Evolutionary conservation across 2,888 invertebrate species (phyloP).

Genomic region (Darwinula stevensoni): DNA sequence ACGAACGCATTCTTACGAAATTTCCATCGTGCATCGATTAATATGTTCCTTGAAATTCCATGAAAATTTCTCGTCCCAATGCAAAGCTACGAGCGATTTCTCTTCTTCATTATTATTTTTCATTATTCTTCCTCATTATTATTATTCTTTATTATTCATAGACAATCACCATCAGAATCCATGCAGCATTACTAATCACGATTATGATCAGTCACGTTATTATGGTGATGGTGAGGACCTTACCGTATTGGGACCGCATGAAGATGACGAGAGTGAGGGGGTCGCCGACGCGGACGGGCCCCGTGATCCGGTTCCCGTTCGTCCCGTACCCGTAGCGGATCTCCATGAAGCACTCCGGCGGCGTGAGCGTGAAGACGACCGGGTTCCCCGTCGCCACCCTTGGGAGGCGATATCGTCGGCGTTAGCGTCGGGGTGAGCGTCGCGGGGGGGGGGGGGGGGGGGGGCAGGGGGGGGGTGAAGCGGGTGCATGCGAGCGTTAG

Average conservation of each 20-base stretch:
- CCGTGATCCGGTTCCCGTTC: constrained; percentile 48
- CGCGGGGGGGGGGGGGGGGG: too few species aligned
- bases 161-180: too few species aligned
- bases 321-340: constrained; percentile 71
- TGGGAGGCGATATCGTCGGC: constrained; percentile 13
- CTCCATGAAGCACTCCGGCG: constrained; percentile 87
- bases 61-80: not conserved
- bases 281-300: constrained; percentile 71
- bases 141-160: too few species aligned
- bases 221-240: too few species aligned
- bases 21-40: not conserved
- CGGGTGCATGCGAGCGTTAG: too few species aligned
- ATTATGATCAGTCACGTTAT: too few species aligned
- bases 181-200: too few species aligned
- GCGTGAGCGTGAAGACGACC: constrained; percentile 66
- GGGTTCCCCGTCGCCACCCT: constrained; percentile 84
- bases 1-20: not conserved
- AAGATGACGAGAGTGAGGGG: constrained; percentile 71
- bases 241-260: constrained; percentile 80
- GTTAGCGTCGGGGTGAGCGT: too few species aligned
- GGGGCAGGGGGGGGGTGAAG: too few species aligned
- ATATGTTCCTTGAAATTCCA: not conserved
- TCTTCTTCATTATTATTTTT: too few species aligned
- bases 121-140: too few species aligned
- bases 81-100: too few species aligned